Conservation (phyloP, 1,140 invertebrate species). For the Aphelinus atriplicis region DNA sequence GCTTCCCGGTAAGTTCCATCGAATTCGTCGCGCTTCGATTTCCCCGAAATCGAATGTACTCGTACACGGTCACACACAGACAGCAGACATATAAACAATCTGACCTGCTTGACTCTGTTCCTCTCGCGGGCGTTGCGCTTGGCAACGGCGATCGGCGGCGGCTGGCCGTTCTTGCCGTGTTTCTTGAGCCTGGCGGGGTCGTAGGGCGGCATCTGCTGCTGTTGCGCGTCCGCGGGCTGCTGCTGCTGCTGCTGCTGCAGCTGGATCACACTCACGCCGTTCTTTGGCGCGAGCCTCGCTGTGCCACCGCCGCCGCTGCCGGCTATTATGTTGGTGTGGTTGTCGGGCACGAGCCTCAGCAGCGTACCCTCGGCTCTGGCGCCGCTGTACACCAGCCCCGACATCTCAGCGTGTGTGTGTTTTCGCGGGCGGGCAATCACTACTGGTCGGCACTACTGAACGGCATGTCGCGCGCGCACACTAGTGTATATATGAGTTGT, state of each 20-base stretch:
- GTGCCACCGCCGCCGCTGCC: constrained; percentile 51
- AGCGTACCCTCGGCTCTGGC: constrained; percentile 53
- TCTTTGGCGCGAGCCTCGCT: constrained; percentile 57
- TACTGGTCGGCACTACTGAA: no score
- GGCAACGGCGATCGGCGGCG: constrained; percentile 84
- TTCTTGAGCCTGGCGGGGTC: constrained; percentile 62
- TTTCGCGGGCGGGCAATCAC: no score
- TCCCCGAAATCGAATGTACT: no score
- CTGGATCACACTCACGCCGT: constrained; percentile 43
- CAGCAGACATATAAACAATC: background rate
- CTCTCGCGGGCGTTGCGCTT: constrained; percentile 91
- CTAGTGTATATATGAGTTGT: no score
- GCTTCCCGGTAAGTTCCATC: no score
- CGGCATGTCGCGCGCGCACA: no score
- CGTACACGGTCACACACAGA: background rate
- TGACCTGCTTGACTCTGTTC: constrained; percentile 87
- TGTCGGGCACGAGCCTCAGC: constrained; percentile 53
- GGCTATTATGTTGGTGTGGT: constrained; percentile 45
- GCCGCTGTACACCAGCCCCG: constrained; percentile 47
- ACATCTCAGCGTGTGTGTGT: no score
- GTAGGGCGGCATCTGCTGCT: constrained; percentile 57
- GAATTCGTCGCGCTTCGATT: no score
- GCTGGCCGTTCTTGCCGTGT: constrained; percentile 65
- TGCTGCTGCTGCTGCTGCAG: constrained; percentile 44
- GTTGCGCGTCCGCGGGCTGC: constrained; percentile 37